Evolutionary conservation across 2,113 vertebrate genomes (phyloP).

Genomic region (Uria aalge): DNA sequence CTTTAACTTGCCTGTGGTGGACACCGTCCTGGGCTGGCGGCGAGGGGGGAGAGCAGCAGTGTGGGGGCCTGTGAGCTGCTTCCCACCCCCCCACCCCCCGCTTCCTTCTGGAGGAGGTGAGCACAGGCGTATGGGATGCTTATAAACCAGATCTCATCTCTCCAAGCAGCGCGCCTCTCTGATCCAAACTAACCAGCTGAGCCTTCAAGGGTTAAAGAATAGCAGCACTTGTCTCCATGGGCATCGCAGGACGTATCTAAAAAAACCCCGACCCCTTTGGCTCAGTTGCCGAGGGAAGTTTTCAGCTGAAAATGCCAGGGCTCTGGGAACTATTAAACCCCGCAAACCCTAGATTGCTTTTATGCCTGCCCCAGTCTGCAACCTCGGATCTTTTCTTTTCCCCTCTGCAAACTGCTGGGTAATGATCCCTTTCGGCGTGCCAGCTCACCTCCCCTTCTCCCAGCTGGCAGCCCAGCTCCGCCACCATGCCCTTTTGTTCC

Average conservation of each 20-base stretch:
- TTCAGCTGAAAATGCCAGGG: slow-evolving; percentile 56
- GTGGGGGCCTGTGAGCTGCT: neutral
- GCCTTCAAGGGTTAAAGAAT: slow-evolving; percentile 68
- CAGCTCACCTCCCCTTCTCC: slow-evolving; percentile 29
- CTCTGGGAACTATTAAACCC: slow-evolving; percentile 46
- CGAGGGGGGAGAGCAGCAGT: neutral
- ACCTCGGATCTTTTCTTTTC: slow-evolving; percentile 15
- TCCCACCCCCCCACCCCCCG: neutral
- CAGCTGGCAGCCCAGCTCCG: slow-evolving; percentile 12
- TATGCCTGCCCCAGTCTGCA: slow-evolving; percentile 17
- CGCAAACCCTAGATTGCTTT: slow-evolving; percentile 27
- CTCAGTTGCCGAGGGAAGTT: slow-evolving; percentile 26
- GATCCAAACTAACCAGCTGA: slow-evolving; percentile 45
- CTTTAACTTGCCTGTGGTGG: neutral
- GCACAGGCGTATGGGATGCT: neutral
- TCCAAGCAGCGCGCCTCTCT: neutral
- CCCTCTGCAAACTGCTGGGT: slow-evolving; percentile 26
- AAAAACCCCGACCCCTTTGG: slow-evolving; percentile 45
- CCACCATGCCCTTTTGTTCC: slow-evolving; percentile 27
- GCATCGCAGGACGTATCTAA: slow-evolving; percentile 38
- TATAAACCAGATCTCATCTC: slow-evolving; percentile 1
- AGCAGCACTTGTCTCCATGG: slow-evolving; percentile 62
- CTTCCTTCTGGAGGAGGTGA: slow-evolving; percentile 5
- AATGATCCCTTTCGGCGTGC: slow-evolving; percentile 23
- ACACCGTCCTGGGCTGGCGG: neutral